Percentiles rank a stretch among this genome's conserved stretches.
These are phyloP conservation scores for Bhutanitis thaidina DNA, from an alignment of 2,888 invertebrate species.

Conservation along the genomic window DNA sequence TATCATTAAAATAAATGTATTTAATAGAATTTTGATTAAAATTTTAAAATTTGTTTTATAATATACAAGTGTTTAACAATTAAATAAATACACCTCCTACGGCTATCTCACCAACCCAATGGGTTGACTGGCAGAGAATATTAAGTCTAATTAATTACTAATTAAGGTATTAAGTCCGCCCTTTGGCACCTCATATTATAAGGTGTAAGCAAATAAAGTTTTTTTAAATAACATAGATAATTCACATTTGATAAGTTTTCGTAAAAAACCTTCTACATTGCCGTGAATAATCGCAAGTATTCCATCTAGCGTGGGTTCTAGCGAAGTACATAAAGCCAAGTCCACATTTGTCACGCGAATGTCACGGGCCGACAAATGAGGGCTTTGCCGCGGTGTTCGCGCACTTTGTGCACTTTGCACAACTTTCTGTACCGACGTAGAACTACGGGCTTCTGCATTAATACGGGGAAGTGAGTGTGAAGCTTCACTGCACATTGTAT, in stretches of 20 bases:
- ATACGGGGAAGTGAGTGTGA: conserved; percentile 59
- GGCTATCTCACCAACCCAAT: no score
- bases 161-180: no score
- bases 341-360: conserved; percentile 77
- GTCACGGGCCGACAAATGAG: conserved; percentile 80
- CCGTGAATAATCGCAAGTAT: conserved; percentile 43
- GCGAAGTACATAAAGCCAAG: conserved; percentile 55
- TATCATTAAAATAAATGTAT: no score
- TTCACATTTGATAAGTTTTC: no score
- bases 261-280: not conserved
- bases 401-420: conserved; percentile 76
- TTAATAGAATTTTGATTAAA: not conserved
- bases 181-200: no score
- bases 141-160: no score
- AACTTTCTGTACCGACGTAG: conserved; percentile 73
- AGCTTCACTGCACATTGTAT: conserved; percentile 64
- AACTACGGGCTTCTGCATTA: conserved; percentile 77
- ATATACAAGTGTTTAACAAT: no score
- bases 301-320: conserved; percentile 39
- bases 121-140: no score
- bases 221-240: no score
- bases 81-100: no score
- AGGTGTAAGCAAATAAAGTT: no score
- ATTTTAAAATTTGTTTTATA: no score
- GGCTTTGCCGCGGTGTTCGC: conserved; percentile 73